A percentile compares a stretch with the other conserved stretches of the same genome.
Conservation (phyloP, 2,888 invertebrate genomes). For the Cantharis lateralis region DNA sequence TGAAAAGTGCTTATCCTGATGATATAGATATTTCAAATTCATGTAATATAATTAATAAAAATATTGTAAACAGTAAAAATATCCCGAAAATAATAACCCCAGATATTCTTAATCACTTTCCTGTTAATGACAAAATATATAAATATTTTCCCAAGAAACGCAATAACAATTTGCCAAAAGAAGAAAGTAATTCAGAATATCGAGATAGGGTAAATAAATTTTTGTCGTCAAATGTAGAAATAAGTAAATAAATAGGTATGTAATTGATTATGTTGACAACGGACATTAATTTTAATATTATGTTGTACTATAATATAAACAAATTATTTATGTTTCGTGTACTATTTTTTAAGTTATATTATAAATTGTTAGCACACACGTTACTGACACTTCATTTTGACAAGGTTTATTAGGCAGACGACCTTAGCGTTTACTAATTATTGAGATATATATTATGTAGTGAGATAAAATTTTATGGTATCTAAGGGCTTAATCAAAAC, state of each 20-base stretch:
- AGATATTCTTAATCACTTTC: slow-evolving; percentile 62
- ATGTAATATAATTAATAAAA: slow-evolving; percentile 60
- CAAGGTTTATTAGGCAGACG: no score
- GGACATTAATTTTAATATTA: background rate
- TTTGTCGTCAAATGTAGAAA: slow-evolving; percentile 38
- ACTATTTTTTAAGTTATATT: background rate
- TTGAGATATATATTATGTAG: no score
- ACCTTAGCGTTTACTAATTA: no score
- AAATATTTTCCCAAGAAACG: slow-evolving; percentile 56
- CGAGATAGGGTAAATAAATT: slow-evolving; percentile 56
- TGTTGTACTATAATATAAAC: background rate
- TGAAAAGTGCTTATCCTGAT: slow-evolving; percentile 65
- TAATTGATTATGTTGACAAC: background rate
- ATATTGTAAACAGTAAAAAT: slow-evolving; percentile 62
- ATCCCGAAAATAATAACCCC: slow-evolving; percentile 59
- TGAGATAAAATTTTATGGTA: no score
- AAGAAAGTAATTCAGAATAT: slow-evolving; percentile 56
- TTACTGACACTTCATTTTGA: no score
- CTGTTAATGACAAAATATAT: slow-evolving; percentile 59
- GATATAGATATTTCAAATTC: slow-evolving; percentile 56
- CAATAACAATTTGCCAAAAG: slow-evolving; percentile 48
- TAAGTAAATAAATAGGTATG: background rate
- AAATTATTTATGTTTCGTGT: background rate
- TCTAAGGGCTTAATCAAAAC: no score
- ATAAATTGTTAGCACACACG: no score